Conservation (phyloP, 2,888 invertebrate genomes). For the Poecilobothrus nobilitatus region DNA sequence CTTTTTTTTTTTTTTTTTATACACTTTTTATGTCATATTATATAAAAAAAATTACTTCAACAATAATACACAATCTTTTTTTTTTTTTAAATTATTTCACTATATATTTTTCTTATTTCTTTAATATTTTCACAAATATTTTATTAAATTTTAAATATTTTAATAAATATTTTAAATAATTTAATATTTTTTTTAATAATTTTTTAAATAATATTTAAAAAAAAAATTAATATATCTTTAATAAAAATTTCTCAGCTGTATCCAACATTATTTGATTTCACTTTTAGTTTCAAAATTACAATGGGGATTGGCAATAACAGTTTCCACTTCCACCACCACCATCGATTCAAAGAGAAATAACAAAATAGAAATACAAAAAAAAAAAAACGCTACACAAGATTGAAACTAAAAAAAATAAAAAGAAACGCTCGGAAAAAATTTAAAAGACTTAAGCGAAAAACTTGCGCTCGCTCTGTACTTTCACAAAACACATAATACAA, state of each 20-base stretch:
- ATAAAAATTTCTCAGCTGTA: background rate
- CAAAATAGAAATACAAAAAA: too few species aligned
- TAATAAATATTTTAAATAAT: background rate
- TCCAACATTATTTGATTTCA: slow-evolving; percentile 3
- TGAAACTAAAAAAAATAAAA: background rate
- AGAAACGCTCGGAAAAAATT: background rate
- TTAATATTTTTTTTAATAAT: background rate
- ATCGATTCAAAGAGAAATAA: background rate
- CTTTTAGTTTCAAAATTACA: slow-evolving; percentile 6
- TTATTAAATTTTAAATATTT: background rate
- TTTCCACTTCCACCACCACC: slow-evolving; percentile 6
- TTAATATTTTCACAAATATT: background rate
- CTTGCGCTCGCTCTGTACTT: background rate
- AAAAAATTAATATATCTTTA: background rate
- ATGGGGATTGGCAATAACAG: slow-evolving; percentile 3
- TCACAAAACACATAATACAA: slow-evolving; percentile 1
- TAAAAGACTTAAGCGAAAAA: slow-evolving; percentile 1
- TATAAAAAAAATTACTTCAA: background rate
- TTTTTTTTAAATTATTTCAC: background rate
- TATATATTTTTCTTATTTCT: background rate
- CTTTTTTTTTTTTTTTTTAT: background rate
- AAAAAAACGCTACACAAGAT: background rate
- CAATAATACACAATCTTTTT: background rate
- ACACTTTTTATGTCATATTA: slow-evolving; percentile 4
- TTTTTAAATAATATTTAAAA: background rate